Percentiles rank a stretch among this genome's conserved stretches.
Conservation (phyloP, 23 tunicate species). For the Styela plicata region DNA sequence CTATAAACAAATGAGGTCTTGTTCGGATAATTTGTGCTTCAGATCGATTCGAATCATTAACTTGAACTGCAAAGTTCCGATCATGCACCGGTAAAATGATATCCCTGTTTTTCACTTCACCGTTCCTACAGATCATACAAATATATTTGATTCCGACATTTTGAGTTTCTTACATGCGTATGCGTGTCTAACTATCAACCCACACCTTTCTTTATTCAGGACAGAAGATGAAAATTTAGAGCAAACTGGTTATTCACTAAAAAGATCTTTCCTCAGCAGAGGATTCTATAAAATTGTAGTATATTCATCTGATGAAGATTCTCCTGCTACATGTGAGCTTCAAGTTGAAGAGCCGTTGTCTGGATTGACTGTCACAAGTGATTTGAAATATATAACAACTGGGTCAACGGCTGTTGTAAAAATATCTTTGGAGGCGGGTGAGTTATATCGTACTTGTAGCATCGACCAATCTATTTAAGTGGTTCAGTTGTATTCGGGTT, state of each 20-base stretch:
- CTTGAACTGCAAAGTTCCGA: too few species aligned
- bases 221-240: not conserved
- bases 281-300: slow-evolving; percentile 28
- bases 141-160: too few species aligned
- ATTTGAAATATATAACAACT: not conserved
- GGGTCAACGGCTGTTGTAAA: not conserved
- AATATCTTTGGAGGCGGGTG: slow-evolving; percentile 23
- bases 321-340: slow-evolving; percentile 3
- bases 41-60: too few species aligned
- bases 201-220: not conserved
- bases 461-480: too few species aligned
- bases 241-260: not conserved
- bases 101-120: too few species aligned
- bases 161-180: too few species aligned
- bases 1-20: too few species aligned
- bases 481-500: too few species aligned
- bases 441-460: not conserved
- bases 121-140: too few species aligned
- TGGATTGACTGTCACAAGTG: slow-evolving; percentile 1
- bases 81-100: too few species aligned
- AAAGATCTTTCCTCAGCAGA: slow-evolving; percentile 10
- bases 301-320: not conserved
- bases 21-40: too few species aligned
- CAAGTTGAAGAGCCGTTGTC: slow-evolving; percentile 27
- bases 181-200: too few species aligned